Evolutionary conservation across 1,140 invertebrate genomes (phyloP).

Genomic region (Schlechtendalia chinensis): DNA sequence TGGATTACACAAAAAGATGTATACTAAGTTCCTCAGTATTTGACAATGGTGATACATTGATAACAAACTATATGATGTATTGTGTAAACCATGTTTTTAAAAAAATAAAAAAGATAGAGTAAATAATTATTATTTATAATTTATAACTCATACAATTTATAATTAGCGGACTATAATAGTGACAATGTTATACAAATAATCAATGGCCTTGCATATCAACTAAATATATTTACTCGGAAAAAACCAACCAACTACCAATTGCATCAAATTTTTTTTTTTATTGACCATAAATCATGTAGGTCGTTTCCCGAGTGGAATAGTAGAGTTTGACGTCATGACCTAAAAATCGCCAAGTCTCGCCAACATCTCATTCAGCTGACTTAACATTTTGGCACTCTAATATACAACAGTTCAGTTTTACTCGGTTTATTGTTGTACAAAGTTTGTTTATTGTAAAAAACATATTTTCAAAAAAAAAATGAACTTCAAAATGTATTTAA

Average conservation of each 20-base stretch:
- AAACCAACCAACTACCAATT: not conserved
- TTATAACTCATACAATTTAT: no score
- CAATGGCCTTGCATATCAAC: not conserved
- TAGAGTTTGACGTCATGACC: conserved; percentile 46
- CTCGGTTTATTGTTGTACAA: not conserved
- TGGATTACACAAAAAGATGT: no score
- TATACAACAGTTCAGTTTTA: conserved; percentile 9
- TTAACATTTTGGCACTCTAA: conserved; percentile 38
- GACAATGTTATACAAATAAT: not conserved
- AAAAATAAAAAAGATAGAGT: no score
- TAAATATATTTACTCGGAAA: conserved; percentile 10
- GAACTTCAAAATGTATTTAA: not conserved
- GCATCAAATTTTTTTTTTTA: conserved; percentile 1
- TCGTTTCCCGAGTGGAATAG: conserved; percentile 27
- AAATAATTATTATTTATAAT: no score
- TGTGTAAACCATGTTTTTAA: no score
- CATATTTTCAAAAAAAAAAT: not conserved
- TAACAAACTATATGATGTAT: no score
- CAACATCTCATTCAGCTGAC: conserved; percentile 29
- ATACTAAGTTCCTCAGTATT: no score
- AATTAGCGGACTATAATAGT: not conserved
- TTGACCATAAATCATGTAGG: conserved; percentile 14
- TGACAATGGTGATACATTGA: no score
- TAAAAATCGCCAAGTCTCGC: conserved; percentile 39
- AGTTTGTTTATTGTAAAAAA: conserved; percentile 10